Percentiles rank a stretch among this genome's conserved stretches.
Evolutionary conservation across 2,113 vertebrate species (phyloP).

Genomic region (Ancistrus triradiatus): DNA sequence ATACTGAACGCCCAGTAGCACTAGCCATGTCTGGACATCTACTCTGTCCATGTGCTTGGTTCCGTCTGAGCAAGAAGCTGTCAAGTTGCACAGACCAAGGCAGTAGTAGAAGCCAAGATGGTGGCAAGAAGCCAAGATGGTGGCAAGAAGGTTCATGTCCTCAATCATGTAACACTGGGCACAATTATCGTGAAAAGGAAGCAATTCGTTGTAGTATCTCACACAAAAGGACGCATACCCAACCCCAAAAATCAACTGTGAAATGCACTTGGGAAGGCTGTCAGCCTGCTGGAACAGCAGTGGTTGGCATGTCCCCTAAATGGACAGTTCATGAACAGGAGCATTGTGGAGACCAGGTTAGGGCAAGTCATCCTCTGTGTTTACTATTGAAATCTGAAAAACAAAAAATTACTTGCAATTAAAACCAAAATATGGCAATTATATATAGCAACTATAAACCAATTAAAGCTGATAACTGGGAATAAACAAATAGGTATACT

Average conservation of each 20-base stretch:
- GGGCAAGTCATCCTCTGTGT: slow-evolving; percentile 90
- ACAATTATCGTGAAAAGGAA: slow-evolving; percentile 56
- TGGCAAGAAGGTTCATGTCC: slow-evolving; percentile 15
- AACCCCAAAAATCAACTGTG: slow-evolving; percentile 60
- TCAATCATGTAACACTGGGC: slow-evolving; percentile 52
- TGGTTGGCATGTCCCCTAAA: slow-evolving; percentile 67
- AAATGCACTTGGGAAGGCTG: slow-evolving; percentile 76
- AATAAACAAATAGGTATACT: too few species aligned
- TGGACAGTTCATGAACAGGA: slow-evolving; percentile 51
- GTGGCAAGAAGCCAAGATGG: slow-evolving; percentile 5
- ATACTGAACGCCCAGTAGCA: neutral
- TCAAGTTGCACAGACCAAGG: neutral
- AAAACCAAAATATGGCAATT: too few species aligned
- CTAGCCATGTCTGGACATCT: neutral
- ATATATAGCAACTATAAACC: too few species aligned
- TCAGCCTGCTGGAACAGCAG: slow-evolving; percentile 66
- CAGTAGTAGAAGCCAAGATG: neutral
- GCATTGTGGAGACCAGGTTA: slow-evolving; percentile 63
- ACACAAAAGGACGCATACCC: slow-evolving; percentile 58
- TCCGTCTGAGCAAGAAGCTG: neutral
- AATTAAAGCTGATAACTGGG: too few species aligned
- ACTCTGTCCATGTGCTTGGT: too few species aligned
- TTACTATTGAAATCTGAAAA: slow-evolving; percentile 92
- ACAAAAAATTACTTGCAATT: too few species aligned
- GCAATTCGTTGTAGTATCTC: slow-evolving; percentile 49